phyloP scores from a whole-genome alignment of 2,113 vertebrate species.

The Sus scrofa region T2T-Sscrofa CM000824.6:152927001-152927500 shows the following conservation, averaged over 20 bases:
- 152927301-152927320: background rate
- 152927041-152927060: background rate
- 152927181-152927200: background rate
- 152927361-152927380: slow-evolving; percentile 1
- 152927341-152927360: background rate
- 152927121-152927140: background rate
- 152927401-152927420: background rate
- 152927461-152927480: background rate
- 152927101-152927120: slow-evolving; percentile 2
- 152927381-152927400: background rate
- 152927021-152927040: slow-evolving; percentile 13
- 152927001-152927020: background rate
- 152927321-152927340: background rate
- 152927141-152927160: slow-evolving; percentile 11
- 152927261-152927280: background rate
- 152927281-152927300: background rate
- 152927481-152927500: background rate
- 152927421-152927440: background rate
- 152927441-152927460: background rate
- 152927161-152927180: background rate
- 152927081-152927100: background rate
- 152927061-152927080: slow-evolving; percentile 6
- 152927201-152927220: background rate
- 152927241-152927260: background rate
- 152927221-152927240: background rate